Conservation (phyloP, 1,140 invertebrate genomes). For the Leptestheria dahalacensis region DNA sequence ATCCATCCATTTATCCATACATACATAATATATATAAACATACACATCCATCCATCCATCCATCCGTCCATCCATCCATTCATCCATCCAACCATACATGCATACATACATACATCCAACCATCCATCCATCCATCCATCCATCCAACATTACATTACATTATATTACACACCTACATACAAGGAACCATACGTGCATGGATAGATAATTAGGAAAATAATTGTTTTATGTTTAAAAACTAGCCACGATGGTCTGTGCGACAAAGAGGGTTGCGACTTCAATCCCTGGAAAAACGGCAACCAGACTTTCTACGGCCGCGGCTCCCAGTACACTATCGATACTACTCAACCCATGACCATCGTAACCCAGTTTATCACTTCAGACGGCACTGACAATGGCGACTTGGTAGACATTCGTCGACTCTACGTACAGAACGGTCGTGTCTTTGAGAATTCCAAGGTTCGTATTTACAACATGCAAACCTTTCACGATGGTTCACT, state of each 20-base stretch:
- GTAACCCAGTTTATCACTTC: slow-evolving; percentile 20
- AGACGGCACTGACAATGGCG: slow-evolving; percentile 18
- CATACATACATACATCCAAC: too few relatives aligned
- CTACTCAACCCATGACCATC: slow-evolving; percentile 15
- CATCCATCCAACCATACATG: too few relatives aligned
- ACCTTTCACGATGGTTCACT: background rate
- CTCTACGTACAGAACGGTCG: slow-evolving; percentile 17
- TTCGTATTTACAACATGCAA: background rate
- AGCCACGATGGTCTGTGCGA: slow-evolving; percentile 21
- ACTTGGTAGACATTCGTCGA: slow-evolving; percentile 17
- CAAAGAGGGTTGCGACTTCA: slow-evolving; percentile 20
- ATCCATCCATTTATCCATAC: too few relatives aligned
- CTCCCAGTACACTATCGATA: slow-evolving; percentile 12
- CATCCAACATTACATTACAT: slow-evolving; percentile 13
- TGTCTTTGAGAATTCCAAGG: slow-evolving; percentile 15
- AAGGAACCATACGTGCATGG: background rate
- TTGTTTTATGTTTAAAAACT: background rate
- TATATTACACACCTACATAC: background rate
- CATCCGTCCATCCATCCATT: too few relatives aligned
- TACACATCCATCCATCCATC: slow-evolving; percentile 16
- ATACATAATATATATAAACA: slow-evolving; percentile 21
- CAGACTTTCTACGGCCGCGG: slow-evolving; percentile 12
- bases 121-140: slow-evolving; percentile 19
- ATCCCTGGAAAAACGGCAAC: slow-evolving; percentile 12
- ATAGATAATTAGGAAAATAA: too few relatives aligned